phyloP scores from a whole-genome alignment of 2,888 invertebrate genomes.

The Lymantria dispar region DNA sequence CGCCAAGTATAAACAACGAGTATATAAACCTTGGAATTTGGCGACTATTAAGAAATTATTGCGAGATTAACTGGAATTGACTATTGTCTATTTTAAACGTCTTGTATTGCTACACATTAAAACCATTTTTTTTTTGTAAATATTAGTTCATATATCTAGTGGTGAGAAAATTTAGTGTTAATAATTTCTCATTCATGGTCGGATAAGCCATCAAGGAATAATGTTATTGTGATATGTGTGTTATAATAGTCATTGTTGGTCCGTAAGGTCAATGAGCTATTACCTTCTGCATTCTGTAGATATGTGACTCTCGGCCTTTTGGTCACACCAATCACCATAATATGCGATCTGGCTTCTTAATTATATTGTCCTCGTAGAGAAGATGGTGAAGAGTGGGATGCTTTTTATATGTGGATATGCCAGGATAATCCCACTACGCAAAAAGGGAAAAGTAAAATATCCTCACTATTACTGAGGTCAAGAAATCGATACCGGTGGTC shows the following conservation, averaged over 20 bases:
- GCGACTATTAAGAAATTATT: neutral
- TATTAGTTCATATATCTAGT: neutral
- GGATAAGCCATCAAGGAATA: neutral
- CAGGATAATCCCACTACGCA: no score
- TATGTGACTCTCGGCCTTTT: neutral
- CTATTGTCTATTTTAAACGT: neutral
- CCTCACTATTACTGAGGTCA: no score
- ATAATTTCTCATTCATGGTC: neutral
- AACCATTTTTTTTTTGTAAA: neutral
- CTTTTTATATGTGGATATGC: no score
- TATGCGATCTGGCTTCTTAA: neutral
- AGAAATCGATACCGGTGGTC: no score
- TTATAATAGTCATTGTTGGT: neutral
- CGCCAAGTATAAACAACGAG: neutral
- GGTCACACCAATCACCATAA: no score
- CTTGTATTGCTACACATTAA: neutral
- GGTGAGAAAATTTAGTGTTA: neutral
- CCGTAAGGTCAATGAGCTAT: neutral
- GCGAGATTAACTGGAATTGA: neutral
- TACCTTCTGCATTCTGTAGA: neutral
- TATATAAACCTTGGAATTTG: neutral
- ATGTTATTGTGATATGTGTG: neutral
- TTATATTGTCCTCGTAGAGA: no score
- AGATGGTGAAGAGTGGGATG: no score
- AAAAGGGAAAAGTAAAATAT: no score